A percentile compares a stretch with the other conserved stretches of the same genome.
Evolutionary conservation across 2,797 vertebrate genomes (phyloP).

Genomic region (Heliangelus exortis): DNA sequence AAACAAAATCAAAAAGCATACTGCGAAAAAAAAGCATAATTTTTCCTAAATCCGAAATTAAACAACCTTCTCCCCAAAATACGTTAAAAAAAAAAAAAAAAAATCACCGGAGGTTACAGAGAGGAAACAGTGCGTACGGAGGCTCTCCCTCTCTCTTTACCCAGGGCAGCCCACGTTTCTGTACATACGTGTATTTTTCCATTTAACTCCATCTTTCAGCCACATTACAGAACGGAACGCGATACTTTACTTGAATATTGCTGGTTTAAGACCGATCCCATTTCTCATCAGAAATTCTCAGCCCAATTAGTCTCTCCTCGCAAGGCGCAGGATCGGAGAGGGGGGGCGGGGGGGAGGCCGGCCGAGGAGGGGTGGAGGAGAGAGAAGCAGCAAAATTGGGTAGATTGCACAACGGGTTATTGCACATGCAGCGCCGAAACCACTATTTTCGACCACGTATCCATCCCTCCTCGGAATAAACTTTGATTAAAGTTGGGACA

Average conservation of each 20-base stretch:
- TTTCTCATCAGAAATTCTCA: slow-evolving; percentile 68
- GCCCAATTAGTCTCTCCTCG: slow-evolving; percentile 63
- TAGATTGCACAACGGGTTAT: slow-evolving; percentile 73
- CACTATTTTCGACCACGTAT: slow-evolving; percentile 67
- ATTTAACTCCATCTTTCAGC: slow-evolving; percentile 72
- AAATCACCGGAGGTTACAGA: slow-evolving; percentile 46
- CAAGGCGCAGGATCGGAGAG: slow-evolving; percentile 54
- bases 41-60: background rate
- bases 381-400: slow-evolving; percentile 46
- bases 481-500: slow-evolving; percentile 82
- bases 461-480: slow-evolving; percentile 70
- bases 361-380: slow-evolving; percentile 31
- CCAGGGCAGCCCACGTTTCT: slow-evolving; percentile 63
- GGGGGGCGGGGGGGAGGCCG: slow-evolving; percentile 34
- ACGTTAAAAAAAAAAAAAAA: background rate
- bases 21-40: background rate
- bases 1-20: background rate
- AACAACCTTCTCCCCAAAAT: background rate
- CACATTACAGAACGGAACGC: slow-evolving; percentile 56
- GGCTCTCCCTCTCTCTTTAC: slow-evolving; percentile 13
- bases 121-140: slow-evolving; percentile 8
- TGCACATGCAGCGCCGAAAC: slow-evolving; percentile 72
- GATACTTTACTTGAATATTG: slow-evolving; percentile 76
- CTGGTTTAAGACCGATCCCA: slow-evolving; percentile 78
- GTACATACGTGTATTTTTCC: slow-evolving; percentile 70